Evolutionary conservation across 1,140 invertebrate genomes (phyloP), one percentile per base, ranked within the genome.

Genomic region (Periplaneta americana): DNA sequence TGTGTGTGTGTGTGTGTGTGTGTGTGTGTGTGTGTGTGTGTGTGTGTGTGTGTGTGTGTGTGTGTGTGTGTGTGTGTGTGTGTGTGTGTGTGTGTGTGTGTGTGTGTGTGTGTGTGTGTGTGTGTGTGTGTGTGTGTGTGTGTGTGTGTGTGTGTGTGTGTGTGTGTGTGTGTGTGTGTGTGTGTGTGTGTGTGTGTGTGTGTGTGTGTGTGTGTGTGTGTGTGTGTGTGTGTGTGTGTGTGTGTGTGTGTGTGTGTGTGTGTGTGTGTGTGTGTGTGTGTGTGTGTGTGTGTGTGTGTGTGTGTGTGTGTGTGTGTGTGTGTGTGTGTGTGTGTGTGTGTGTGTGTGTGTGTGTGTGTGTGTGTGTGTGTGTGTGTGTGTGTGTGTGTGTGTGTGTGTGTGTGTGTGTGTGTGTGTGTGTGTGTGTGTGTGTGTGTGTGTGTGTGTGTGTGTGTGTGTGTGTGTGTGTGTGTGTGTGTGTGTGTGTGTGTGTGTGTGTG

Each of bases 351-450:
- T 82, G 81, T 81, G 81, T 82, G 81, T 81, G 81, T 82, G 81
- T 81, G 81, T 82, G 81, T 81, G 81, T 81, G 81, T 81, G 81
- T 81, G 81, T 81, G 81, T 82, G 81, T 81, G 81, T 82, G 81
- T 81, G 81, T 82, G 81, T 81, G 81, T 82, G 81, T 79, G 81
- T 81, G 81, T 79, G 81, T 81, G 81, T 81, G 81, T 82, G 78
- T 81, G 78, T 86, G 81, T 83, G 87, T 87, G 86, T 87, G 86
- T 83, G 86, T 85, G 83, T 85, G 84, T 85, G 82, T 85, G 79
- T 85, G 81, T 84, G 81, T 84, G 48, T 85, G 82, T 85, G 84
- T 85, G 84, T 85, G 80, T 81, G 57, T 81, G 80, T 81, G 80
- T 81, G 80, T 81, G 80, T 81, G 80, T 81, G 80, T 81, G 80